Evolutionary conservation across 2,797 vertebrate genomes (phyloP).

Genomic region (Pseudocheirus occidentalis): DNA sequence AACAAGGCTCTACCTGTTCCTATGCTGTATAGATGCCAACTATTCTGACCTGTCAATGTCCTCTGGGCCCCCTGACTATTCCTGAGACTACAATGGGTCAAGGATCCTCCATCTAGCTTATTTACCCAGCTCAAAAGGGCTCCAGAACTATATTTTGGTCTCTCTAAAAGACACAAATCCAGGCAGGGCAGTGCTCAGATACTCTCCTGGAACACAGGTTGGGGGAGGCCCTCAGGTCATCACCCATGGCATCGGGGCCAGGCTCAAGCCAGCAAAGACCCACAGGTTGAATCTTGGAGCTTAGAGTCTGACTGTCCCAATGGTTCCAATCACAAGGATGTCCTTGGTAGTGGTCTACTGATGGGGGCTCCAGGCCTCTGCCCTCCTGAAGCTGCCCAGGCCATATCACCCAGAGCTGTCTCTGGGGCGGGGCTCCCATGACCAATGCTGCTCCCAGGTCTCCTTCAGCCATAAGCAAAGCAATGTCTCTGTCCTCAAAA

Average conservation of each 20-base stretch:
- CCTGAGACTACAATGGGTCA: neutral
- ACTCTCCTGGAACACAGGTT: neutral
- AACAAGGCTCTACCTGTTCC: neutral
- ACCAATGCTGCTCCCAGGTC: neutral
- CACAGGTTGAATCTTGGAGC: neutral
- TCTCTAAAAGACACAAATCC: neutral
- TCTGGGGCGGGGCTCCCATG: neutral
- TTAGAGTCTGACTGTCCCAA: neutral
- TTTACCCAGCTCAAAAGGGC: neutral
- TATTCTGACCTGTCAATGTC: too few relatives aligned
- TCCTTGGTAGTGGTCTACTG: neutral
- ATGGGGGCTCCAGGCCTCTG: accelerated
- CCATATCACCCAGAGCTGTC: neutral
- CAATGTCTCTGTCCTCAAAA: neutral
- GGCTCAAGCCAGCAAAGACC: neutral
- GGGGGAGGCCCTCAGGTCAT: neutral
- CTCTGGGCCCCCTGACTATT: neutral
- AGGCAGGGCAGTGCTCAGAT: neutral
- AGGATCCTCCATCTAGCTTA: neutral
- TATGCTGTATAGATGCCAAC: neutral
- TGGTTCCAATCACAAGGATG: neutral
- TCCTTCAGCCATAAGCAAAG: neutral
- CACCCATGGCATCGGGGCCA: neutral
- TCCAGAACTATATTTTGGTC: neutral
- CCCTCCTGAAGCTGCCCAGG: neutral